Percentiles rank a stretch among this genome's conserved stretches.
These are phyloP conservation scores for Pocillopora grandis DNA, from an alignment of 92 coral and sea anemone species.

Conservation along the genomic window DNA sequence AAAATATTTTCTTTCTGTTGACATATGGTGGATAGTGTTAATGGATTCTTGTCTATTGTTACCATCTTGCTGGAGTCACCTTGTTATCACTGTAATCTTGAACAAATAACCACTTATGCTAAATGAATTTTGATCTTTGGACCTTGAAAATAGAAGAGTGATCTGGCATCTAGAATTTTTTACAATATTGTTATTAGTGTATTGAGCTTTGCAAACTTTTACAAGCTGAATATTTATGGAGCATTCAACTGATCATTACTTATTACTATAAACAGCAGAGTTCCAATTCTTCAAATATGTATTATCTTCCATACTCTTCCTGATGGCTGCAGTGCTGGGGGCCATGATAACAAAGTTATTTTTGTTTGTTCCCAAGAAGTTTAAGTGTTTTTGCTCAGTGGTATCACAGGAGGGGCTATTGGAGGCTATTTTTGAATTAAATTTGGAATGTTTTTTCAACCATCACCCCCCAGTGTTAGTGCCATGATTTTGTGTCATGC, in stretches of 20 bases:
- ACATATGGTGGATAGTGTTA: constrained; percentile 1
- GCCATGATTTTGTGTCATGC: neutral
- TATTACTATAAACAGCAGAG: no score
- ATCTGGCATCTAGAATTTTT: neutral
- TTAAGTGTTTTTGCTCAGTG: neutral
- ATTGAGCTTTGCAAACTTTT: no score
- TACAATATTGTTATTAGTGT: no score
- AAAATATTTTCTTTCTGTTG: neutral
- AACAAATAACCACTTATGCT: neutral
- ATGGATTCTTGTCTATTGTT: neutral
- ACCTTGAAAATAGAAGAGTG: neutral
- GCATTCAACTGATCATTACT: no score
- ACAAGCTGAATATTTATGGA: no score
- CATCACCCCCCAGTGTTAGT: neutral
- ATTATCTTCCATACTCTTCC: neutral
- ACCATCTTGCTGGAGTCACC: neutral
- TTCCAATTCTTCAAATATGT: neutral
- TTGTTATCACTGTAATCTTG: constrained; percentile 1
- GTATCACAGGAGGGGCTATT: neutral
- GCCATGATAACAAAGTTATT: neutral
- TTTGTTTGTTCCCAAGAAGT: neutral
- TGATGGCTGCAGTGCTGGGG: neutral
- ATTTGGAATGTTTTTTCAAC: neutral
- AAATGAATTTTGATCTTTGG: neutral
- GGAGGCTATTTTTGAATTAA: neutral